Percentiles rank a stretch among this genome's conserved stretches.
phyloP scores from a whole-genome alignment of 2,113 vertebrate species.

The Peromyscus polionotus region DNA sequence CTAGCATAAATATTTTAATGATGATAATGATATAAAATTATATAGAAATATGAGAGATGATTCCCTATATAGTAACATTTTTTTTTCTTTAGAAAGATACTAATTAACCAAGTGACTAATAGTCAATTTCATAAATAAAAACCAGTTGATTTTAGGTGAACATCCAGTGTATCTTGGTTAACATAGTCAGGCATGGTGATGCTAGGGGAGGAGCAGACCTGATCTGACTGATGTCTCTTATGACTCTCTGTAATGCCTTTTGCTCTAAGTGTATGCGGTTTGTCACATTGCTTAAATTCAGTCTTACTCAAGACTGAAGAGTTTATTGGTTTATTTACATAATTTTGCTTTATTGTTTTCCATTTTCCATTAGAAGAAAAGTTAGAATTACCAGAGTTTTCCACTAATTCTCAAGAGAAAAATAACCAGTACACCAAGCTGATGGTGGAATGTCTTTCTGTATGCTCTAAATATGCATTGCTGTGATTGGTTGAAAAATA shows the following conservation, averaged over 20 bases:
- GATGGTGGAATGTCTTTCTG: no score
- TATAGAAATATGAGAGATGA: background rate
- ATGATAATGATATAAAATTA: background rate
- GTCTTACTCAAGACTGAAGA: background rate
- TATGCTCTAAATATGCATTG: no score
- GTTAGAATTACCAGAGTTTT: background rate
- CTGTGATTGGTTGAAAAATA: no score
- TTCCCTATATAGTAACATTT: no score
- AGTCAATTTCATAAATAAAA: background rate
- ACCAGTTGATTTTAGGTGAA: background rate
- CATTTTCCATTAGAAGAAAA: constrained; percentile 38
- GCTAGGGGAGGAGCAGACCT: background rate
- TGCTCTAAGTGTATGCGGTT: background rate
- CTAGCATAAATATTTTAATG: background rate
- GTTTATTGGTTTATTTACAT: background rate
- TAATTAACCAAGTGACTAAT: background rate
- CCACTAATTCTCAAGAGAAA: constrained; percentile 14
- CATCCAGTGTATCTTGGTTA: background rate
- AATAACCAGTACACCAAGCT: background rate
- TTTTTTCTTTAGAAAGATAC: background rate
- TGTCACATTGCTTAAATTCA: background rate
- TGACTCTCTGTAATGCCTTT: background rate
- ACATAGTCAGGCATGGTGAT: background rate
- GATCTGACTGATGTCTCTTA: background rate
- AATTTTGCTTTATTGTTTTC: constrained; percentile 21